A percentile compares a stretch with the other conserved stretches of the same genome.
These are phyloP conservation scores for Harpalus rubripes DNA, from an alignment of 2,888 invertebrate genomes.

Conservation along the genomic window DNA sequence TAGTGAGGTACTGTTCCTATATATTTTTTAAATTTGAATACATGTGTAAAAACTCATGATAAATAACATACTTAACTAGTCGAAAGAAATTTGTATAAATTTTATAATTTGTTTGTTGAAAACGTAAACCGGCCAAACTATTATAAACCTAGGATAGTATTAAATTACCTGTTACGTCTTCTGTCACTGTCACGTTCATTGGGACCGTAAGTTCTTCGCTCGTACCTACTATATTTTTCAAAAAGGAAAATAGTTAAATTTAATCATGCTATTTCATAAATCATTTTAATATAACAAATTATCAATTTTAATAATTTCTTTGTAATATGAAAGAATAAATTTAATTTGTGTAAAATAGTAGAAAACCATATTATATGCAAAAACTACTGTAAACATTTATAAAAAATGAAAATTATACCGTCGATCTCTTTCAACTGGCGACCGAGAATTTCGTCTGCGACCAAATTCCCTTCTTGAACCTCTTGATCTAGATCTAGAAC, in stretches of 20 bases:
- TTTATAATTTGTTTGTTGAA: too few species aligned
- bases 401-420: slow-evolving; percentile 50
- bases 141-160: neutral
- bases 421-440: slow-evolving; percentile 54
- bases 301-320: too few species aligned
- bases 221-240: slow-evolving; percentile 41
- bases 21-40: too few species aligned
- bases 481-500: slow-evolving; percentile 59
- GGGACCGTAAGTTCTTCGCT: slow-evolving; percentile 53
- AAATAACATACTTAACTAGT: too few species aligned
- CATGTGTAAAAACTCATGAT: too few species aligned
- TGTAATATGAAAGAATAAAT: too few species aligned
- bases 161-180: slow-evolving; percentile 25
- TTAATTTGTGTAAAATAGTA: too few species aligned
- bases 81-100: too few species aligned
- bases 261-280: slow-evolving; percentile 3
- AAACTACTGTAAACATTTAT: too few species aligned
- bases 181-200: slow-evolving; percentile 48
- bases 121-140: too few species aligned
- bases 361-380: too few species aligned
- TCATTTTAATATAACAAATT: neutral
- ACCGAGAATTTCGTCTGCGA: slow-evolving; percentile 59
- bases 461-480: slow-evolving; percentile 47
- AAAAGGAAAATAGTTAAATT: neutral
- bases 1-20: too few species aligned